phyloP scores from a whole-genome alignment of 2,888 invertebrate genomes.

The Parelbella ahira region DNA sequence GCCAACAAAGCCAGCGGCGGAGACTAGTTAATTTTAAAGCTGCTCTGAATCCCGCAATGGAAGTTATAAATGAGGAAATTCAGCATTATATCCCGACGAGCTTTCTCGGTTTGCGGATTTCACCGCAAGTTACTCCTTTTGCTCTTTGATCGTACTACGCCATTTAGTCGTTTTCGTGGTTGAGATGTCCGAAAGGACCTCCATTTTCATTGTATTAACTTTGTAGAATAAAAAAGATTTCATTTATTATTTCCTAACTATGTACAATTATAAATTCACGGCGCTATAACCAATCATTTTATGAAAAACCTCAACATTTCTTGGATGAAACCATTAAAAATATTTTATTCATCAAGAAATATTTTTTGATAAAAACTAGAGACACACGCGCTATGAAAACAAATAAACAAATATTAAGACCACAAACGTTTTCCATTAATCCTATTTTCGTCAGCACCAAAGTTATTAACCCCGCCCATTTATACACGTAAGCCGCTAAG shows the following conservation, averaged over 20 bases:
- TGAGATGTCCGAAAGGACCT: not conserved
- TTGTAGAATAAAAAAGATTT: conserved; percentile 3
- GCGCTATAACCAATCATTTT: no score
- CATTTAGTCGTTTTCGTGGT: conserved; percentile 16
- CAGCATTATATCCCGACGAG: conserved; percentile 20
- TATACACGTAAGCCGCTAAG: conserved; percentile 26
- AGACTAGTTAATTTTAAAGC: conserved; percentile 19
- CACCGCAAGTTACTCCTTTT: conserved; percentile 17
- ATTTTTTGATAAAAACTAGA: no score
- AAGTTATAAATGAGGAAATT: conserved; percentile 21
- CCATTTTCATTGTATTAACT: conserved; percentile 1
- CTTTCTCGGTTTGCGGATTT: conserved; percentile 23
- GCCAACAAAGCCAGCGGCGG: conserved; percentile 3
- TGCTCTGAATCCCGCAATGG: conserved; percentile 17
- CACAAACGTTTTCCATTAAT: no score
- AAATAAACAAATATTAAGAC: no score
- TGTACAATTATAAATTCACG: no score
- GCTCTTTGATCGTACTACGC: conserved; percentile 16
- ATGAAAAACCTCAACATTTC: no score
- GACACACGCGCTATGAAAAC: no score
- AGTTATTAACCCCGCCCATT: no score
- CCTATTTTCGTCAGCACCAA: no score
- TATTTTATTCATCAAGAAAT: no score
- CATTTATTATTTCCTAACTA: no score
- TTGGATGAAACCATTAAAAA: no score